Evolutionary conservation across 2,888 invertebrate species (phyloP).

Genomic region (Seira musarum): DNA sequence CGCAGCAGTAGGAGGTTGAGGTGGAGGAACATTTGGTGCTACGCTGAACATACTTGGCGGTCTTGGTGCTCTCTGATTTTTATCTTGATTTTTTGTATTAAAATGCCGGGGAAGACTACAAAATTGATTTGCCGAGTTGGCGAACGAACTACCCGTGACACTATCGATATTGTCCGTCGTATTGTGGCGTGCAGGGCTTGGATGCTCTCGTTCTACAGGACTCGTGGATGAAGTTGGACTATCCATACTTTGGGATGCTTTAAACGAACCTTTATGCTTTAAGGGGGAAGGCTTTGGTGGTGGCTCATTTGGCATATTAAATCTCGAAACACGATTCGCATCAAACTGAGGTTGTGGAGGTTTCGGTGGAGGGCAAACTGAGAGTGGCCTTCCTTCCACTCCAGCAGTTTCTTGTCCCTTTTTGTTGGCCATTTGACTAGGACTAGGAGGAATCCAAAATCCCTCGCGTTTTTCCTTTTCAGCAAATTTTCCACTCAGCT

Average conservation of each 20-base stretch:
- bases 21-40: constrained; percentile 56
- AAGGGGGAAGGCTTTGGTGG: constrained; percentile 59
- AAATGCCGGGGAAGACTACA: constrained; percentile 67
- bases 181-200: constrained; percentile 41
- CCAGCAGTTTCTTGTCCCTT: constrained; percentile 23
- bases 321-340: constrained; percentile 28
- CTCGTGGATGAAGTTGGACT: constrained; percentile 17
- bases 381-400: constrained; percentile 32
- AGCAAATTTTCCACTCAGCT: constrained; percentile 13
- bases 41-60: constrained; percentile 62
- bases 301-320: constrained; percentile 42
- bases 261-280: constrained; percentile 66
- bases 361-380: constrained; percentile 57
- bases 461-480: constrained; percentile 63
- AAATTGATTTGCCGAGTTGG: constrained; percentile 53
- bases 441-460: constrained; percentile 66
- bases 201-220: constrained; percentile 17
- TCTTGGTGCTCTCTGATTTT: constrained; percentile 61
- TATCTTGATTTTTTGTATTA: constrained; percentile 65
- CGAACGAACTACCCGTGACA: constrained; percentile 27
- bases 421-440: constrained; percentile 60
- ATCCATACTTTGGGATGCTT: constrained; percentile 49
- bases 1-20: constrained; percentile 40
- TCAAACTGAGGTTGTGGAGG: constrained; percentile 63
- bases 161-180: constrained; percentile 52